Evolutionary conservation across 2,888 invertebrate species (phyloP), one percentile per base, ranked within the genome.

Genomic region (Apamea epomidion): DNA sequence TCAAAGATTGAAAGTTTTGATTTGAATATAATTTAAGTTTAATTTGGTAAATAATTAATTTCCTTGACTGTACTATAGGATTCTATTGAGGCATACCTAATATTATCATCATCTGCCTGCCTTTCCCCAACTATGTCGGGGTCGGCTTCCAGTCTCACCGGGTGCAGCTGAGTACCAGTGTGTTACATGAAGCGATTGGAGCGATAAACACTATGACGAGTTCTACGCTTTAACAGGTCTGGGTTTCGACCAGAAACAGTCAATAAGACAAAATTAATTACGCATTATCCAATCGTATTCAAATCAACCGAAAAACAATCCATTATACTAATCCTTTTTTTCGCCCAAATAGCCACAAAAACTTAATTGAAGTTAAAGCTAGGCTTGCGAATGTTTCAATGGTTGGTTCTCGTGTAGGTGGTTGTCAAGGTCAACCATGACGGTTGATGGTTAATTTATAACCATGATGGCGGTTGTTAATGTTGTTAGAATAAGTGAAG

Each of bases 401-500:
- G 76, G 74, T 16, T 86, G 72, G 65, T 62, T 75, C 32, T 29
- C 12, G 75, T 77, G 85, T 85, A 37, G 85, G 85, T 67, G 83
- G 82, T 69, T 69, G 8, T 8, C 83, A 86, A 85, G 86, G 86
- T 77, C 67, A 82, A 51, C 69, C 69, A 75, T 85, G n/a, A 79
- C 21, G 70, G 65, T 60, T 82, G 71, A 86, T 80, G 83, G 83
- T 79, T 85, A 83, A 85, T 85, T 85, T 85, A 83, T 86, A 83
- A 77, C 86, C 72, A 62, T 51, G 78, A 85, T 85, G 78, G 82
- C 85, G 74, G 73, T 76, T 71, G 82, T 76, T 81, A 83, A 82
- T 80, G 68, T 48, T 80, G 81, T 87, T 82, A 77, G 68, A 77
- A 79, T 80, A 88, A 80, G 81, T 82, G 82, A 81, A 51, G 80